A percentile compares a stretch with the other conserved stretches of the same genome.
These are phyloP conservation scores for Rhodeus uyekii DNA, from an alignment of 2,797 vertebrate species.

Conservation along the genomic window DNA sequence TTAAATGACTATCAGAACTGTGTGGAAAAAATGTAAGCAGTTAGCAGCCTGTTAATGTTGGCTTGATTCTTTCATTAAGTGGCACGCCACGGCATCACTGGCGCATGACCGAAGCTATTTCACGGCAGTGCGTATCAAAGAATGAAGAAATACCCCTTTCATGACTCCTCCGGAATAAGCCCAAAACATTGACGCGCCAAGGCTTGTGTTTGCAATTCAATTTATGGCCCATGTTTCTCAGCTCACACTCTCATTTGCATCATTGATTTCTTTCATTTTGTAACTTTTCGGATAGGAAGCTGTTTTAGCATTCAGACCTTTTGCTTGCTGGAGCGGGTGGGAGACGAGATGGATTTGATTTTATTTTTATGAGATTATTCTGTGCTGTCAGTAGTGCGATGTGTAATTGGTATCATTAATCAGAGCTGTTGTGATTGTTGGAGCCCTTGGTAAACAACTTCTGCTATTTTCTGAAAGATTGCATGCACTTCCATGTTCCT, in stretches of 20 bases:
- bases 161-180: conserved; percentile 9
- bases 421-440: conserved; percentile 26
- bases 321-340: conserved; percentile 6
- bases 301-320: conserved; percentile 17
- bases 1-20: conserved; percentile 23
- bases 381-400: conserved; percentile 18
- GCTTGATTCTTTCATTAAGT: conserved; percentile 42
- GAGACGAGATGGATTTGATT: conserved; percentile 26
- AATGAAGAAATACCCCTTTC: conserved; percentile 32
- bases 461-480: conserved; percentile 12
- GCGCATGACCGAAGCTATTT: conserved; percentile 40
- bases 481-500: conserved; percentile 4
- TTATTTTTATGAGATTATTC: conserved; percentile 18
- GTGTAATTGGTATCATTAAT: conserved; percentile 31
- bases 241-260: conserved; percentile 18
- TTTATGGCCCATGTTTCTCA: conserved; percentile 6
- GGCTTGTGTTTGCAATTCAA: conserved; percentile 37
- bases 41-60: conserved; percentile 35
- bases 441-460: conserved; percentile 24
- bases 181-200: background rate
- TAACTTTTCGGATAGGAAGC: background rate
- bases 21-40: conserved; percentile 17
- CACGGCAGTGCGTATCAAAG: conserved; percentile 20
- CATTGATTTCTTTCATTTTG: conserved; percentile 16
- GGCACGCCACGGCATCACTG: conserved; percentile 12